Base-by-base conservation (phyloP, 2,888 invertebrate genomes). In the Aphodius sticticus region DNA sequence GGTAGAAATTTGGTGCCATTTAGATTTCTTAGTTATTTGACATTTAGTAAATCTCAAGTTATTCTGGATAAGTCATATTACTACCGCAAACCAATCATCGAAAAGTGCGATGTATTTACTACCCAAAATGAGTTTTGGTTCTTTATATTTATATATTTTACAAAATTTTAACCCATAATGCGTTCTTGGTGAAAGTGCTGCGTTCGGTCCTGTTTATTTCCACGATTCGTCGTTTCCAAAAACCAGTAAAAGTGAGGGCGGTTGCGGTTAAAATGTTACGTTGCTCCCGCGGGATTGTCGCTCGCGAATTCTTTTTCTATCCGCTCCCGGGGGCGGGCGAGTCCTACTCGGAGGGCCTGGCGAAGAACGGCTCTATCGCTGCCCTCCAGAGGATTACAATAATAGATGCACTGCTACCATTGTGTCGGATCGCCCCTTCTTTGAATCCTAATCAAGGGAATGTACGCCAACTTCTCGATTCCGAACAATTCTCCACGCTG, bases 361-460 rank as follows among this genome's bases (percentile, higher is more conserved):
- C 7, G 53, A 53, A 53, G 53, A 53, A 12, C 53, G 53, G 2
- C 53, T 53, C 53, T 53, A 53, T 74, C 78, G 69, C 12, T 15
- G 15, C 36, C 72, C 82, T 81, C 82, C 78, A 72, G 82, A 83
- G 82, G 81, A 79, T 79, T 81, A 83, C 83, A 82, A 82, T 84
- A 83, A 82, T 83, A 83, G 82, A 84, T 84, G 83, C 84, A 83
- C 83, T 81, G 80, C 81, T 81, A 78, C 83, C 81, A 82, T 84
- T 82, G 83, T 82, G 82, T 77, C 79, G 81, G 79, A 78, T 79
- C 80, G 78, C 78, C 77, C 81, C 77, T 53, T 77, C 76, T 78
- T 81, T 76, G 79, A 80, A 81, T 82, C 79, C 79, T 80, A 82
- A 82, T 82, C 81, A 82, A 79, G 75, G 75, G 77, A 82, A 78